Percentiles rank a stretch among this genome's conserved stretches.
phyloP scores from a whole-genome alignment of 2,888 invertebrate genomes.

The Scelioninae gen. 1 region DNA sequence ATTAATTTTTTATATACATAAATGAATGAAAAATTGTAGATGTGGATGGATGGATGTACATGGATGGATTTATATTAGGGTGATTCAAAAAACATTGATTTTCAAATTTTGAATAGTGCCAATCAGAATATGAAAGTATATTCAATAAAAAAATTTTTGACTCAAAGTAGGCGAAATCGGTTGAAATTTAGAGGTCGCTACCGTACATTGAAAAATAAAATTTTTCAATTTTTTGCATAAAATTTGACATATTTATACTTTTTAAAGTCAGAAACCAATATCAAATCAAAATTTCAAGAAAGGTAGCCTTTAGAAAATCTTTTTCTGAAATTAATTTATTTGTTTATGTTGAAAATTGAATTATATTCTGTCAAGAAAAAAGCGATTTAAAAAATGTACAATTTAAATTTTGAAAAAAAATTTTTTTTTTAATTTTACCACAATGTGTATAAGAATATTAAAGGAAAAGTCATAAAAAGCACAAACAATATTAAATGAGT shows the following conservation, averaged over 20 bases:
- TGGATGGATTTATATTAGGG: slow-evolving; percentile 27
- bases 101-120: neutral
- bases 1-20: too few relatives aligned
- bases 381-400: neutral
- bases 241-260: neutral
- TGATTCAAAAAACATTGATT: neutral
- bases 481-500: too few relatives aligned
- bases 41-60: too few relatives aligned
- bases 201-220: slow-evolving; percentile 2
- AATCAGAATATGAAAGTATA: neutral
- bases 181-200: neutral
- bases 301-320: neutral
- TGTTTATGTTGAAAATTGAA: neutral
- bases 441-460: too few relatives aligned
- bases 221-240: neutral
- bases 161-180: neutral
- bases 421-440: too few relatives aligned
- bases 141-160: neutral
- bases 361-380: neutral
- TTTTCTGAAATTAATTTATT: neutral
- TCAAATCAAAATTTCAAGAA: slow-evolving; percentile 1
- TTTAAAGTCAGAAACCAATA: neutral
- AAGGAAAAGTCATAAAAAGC: too few relatives aligned
- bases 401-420: too few relatives aligned
- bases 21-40: too few relatives aligned